These are phyloP conservation scores for Melipona bicolor DNA, from an alignment of 2,888 invertebrate genomes.

Conservation along the genomic window DNA sequence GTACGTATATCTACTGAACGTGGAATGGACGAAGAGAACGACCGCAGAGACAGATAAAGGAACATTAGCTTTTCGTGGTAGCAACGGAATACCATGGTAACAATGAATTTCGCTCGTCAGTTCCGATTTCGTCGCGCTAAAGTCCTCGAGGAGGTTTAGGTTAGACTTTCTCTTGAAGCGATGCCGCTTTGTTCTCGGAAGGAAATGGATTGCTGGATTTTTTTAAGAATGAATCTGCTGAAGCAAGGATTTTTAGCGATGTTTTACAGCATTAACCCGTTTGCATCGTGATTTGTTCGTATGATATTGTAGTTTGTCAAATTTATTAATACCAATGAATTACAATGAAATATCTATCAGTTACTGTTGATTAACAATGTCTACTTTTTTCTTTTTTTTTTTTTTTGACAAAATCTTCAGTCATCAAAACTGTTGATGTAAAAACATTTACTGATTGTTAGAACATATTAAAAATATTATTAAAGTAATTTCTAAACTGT, in stretches of 20 bases:
- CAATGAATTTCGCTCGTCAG: background rate
- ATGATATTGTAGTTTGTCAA: too few species aligned
- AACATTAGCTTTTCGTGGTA: slow-evolving; percentile 11
- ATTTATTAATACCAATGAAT: too few species aligned
- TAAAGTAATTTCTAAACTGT: too few species aligned
- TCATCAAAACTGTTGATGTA: too few species aligned
- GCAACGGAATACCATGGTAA: slow-evolving; percentile 5
- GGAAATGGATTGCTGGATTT: background rate
- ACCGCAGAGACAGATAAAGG: slow-evolving; percentile 22
- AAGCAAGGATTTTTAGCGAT: background rate
- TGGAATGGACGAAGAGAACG: slow-evolving; percentile 7
- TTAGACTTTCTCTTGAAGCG: background rate
- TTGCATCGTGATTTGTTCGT: too few species aligned
- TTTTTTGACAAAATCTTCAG: too few species aligned
- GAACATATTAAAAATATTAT: too few species aligned
- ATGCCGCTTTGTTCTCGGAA: background rate
- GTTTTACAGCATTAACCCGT: background rate
- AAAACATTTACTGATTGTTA: too few species aligned
- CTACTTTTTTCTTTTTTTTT: too few species aligned
- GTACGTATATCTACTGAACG: slow-evolving; percentile 16
- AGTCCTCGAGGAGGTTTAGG: background rate
- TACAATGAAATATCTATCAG: too few species aligned
- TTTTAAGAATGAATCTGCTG: background rate
- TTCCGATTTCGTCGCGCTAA: background rate
- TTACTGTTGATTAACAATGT: too few species aligned